Evolutionary conservation across 2,113 vertebrate species (phyloP), one percentile per base, ranked within the genome.

Genomic region (Syngnathus typhle): DNA sequence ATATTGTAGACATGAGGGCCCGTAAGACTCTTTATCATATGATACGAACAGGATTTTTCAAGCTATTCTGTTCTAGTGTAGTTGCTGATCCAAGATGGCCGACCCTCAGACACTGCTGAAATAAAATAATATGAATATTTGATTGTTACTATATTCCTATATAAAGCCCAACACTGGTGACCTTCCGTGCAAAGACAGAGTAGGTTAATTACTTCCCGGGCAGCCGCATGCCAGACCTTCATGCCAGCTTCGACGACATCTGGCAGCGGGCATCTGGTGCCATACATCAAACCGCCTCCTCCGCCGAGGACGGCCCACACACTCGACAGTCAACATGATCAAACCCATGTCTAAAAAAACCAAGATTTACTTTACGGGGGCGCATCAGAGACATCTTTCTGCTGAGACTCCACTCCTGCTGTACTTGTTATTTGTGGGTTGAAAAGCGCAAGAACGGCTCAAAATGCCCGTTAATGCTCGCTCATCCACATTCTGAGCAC

Each of bases 211-310:
- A 88, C 86, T 85, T 86, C 81, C 84, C 78, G 85, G 73, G 60
- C 43, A 73, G 73, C 82, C 82, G 55, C 71, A 39, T 84, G 84
- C 88, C 87, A 81, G 81, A 82, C 67, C 80, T 65, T 75, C 89
- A 67, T 82, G 84, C 84, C 84, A 82, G 84, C 75, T 80, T 65
- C 72, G 80, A 78, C 76, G 88, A 88, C 90, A 91, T 90, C 90
- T 91, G 90, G 90, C 86, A 81, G 65, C 23, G 64, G 84, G 88
- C 90, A 90, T 88, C 89, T 91, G 90, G 87, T 85, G 83, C 87
- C 88, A 89, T 91, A 90, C 83, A 89, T 91, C 90, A 91, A 86
- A 86, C 84, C 66, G 63, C 76, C 82, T 81, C 76, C 77, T 80
- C 72, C 78, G 60, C 41, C 44, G 18, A 63, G 11, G n/a, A 64